These are phyloP conservation scores for Oophaga sylvatica DNA, from an alignment of 2,797 vertebrate genomes.

Conservation along the genomic window DNA sequence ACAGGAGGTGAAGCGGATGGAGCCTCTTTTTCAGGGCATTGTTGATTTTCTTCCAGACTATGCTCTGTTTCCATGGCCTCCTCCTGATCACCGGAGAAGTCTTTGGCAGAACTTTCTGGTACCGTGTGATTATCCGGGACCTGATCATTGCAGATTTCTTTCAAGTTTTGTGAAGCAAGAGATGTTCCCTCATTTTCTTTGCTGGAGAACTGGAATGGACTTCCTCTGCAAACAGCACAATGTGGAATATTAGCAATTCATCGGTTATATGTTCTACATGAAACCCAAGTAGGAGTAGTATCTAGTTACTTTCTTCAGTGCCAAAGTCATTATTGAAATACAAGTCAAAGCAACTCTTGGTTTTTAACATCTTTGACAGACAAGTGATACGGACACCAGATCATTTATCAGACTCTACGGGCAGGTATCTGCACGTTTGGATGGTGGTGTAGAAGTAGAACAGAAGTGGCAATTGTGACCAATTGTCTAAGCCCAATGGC, in stretches of 20 bases:
- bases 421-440: too few species aligned
- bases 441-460: too few species aligned
- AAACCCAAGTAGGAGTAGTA: neutral
- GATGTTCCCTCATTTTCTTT: constrained; percentile 66
- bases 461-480: too few species aligned
- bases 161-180: constrained; percentile 64
- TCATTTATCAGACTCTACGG: neutral
- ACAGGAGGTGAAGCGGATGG: constrained; percentile 50
- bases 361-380: neutral
- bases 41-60: constrained; percentile 54
- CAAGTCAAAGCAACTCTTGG: neutral
- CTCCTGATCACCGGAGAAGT: constrained; percentile 54
- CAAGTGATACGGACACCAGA: neutral
- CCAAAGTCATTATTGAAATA: neutral
- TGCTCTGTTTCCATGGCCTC: constrained; percentile 64
- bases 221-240: constrained; percentile 74
- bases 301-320: too few species aligned
- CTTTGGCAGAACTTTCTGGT: constrained; percentile 58
- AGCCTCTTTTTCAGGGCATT: constrained; percentile 48
- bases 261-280: neutral
- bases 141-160: constrained; percentile 64
- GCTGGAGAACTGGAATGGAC: constrained; percentile 73
- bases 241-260: neutral
- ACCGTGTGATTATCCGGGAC: constrained; percentile 34
- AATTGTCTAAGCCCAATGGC: too few species aligned